Evolutionary conservation across 2,113 vertebrate species (phyloP), one percentile per base, ranked within the genome.

Genomic region (Siphamia tubifer): DNA sequence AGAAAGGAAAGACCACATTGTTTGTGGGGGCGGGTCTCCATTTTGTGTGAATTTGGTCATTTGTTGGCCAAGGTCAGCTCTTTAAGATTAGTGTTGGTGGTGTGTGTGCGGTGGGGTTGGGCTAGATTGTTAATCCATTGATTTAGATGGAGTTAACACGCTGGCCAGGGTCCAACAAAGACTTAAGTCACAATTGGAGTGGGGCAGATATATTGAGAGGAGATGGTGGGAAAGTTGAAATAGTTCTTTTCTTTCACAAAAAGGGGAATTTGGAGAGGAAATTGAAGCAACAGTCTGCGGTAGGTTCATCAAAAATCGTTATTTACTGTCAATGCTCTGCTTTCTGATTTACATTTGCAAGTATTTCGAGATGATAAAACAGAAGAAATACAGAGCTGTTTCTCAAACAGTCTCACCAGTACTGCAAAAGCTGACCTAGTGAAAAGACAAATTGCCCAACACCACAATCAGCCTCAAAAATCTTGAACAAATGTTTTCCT

Each of bases 91-190:
- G 82, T 39, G 44, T 58, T 76, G 66, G 31, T 55, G 58, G 60
- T 68, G 71, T 66, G 72, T 76, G 77, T 74, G 69, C 43, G 64
- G 23, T 55, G 66, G 34, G 68, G 55, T 28, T 58, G 71, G 79
- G 61, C 58, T 63, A 82, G 68, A 82, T 87, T 81, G 86, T 81
- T 91, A 92, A 92, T 92, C 90, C 87, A 81, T 87, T 91, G 87
- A 90, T 90, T 90, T 91, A 85, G 69, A 60, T 85, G 82, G 82
- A 88, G 85, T 90, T 89, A 90, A 86, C 83, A 82, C 31, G 27
- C 82, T 92, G 90, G 90, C 89, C 16, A 20, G 47, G 25, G 49
- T 87, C 87, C 90, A 90, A 64, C 62, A 74, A 67, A 79, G 86
- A 88, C 82, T 92, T 91, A 90, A 90, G 82, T 86, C 85, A 88